phyloP scores from a whole-genome alignment of 2,113 vertebrate genomes.

The Columba janthina region DNA sequence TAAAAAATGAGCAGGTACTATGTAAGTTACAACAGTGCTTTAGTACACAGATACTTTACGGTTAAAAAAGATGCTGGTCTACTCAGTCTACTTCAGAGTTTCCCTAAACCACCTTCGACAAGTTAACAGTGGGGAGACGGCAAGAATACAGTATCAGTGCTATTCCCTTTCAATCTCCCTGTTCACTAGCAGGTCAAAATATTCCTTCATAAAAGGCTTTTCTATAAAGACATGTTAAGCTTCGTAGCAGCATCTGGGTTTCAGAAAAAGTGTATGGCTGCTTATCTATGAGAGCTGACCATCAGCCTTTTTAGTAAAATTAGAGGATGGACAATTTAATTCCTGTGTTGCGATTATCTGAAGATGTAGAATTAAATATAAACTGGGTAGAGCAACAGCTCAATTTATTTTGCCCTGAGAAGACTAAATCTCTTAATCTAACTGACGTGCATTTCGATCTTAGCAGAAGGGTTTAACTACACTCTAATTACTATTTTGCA shows the following conservation, averaged over 20 bases:
- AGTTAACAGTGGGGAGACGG: not conserved
- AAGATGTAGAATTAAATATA: not conserved
- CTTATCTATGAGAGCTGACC: not conserved
- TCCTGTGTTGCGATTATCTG: not conserved
- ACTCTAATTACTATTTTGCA: not conserved
- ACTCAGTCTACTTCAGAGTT: not conserved
- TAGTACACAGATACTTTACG: not conserved
- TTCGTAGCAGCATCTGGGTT: not conserved
- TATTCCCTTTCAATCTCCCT: not conserved
- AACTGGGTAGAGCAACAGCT: not conserved
- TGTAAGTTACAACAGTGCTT: not conserved
- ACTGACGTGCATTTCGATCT: accelerated
- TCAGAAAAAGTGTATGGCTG: not conserved
- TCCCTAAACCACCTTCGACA: not conserved
- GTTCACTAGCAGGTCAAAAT: not conserved
- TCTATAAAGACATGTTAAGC: not conserved
- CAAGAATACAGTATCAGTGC: not conserved
- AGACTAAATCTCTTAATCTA: not conserved
- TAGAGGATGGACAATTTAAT: not conserved
- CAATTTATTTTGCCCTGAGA: not conserved
- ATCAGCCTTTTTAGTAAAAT: not conserved
- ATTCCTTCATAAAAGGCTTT: not conserved
- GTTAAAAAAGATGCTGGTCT: not conserved
- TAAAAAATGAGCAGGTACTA: not conserved
- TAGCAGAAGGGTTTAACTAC: not conserved